A percentile compares a stretch with the other conserved stretches of the same genome.
Evolutionary conservation across 1,140 invertebrate genomes (phyloP).

Genomic region (Euura lappo): DNA sequence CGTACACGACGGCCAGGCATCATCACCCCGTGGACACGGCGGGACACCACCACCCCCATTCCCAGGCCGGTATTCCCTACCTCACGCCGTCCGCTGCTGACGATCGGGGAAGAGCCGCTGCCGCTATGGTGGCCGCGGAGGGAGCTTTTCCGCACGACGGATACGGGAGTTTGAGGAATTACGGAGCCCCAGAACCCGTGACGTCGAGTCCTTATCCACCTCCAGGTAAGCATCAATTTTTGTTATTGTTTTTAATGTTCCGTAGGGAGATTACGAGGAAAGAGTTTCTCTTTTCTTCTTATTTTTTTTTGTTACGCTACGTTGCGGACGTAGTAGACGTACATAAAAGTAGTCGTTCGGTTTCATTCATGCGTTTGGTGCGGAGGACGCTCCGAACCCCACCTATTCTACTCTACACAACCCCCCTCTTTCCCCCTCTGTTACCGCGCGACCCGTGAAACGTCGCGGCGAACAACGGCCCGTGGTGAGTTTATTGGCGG

Average conservation of each 20-base stretch:
- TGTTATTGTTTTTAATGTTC: too few species aligned
- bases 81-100: slow-evolving; percentile 68
- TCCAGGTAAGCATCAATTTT: slow-evolving; percentile 68
- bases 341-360: background rate
- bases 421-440: slow-evolving; percentile 3
- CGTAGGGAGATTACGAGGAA: background rate
- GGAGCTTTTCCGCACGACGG: slow-evolving; percentile 77
- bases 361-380: background rate
- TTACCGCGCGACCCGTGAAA: slow-evolving; percentile 44
- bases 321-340: background rate
- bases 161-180: slow-evolving; percentile 76
- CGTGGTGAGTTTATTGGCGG: slow-evolving; percentile 56
- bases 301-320: too few species aligned
- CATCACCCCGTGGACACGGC: slow-evolving; percentile 61
- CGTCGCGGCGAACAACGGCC: slow-evolving; percentile 38
- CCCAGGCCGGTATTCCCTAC: slow-evolving; percentile 63
- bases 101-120: slow-evolving; percentile 67
- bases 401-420: background rate
- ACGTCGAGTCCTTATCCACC: slow-evolving; percentile 80
- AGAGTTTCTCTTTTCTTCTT: background rate
- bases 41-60: slow-evolving; percentile 63
- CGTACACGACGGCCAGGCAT: slow-evolving; percentile 70
- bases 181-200: slow-evolving; percentile 74
- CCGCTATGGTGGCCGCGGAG: slow-evolving; percentile 69
- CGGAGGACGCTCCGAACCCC: background rate